Evolutionary conservation across 2,888 invertebrate species (phyloP).

Genomic region (Phania funesta): DNA sequence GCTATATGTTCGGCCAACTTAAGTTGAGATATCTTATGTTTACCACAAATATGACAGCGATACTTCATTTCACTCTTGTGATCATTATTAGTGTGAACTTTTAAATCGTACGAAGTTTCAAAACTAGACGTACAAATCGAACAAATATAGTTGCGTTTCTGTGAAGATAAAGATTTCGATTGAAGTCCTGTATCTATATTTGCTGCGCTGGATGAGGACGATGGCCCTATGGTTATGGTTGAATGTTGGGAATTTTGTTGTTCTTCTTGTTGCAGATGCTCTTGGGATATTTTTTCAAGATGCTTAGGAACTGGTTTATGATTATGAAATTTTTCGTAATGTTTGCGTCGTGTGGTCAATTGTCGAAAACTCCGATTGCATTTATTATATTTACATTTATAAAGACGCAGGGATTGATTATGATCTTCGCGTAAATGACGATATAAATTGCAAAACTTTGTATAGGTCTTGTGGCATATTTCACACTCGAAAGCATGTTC

Average conservation of each 20-base stretch:
- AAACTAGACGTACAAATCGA: slow-evolving; percentile 44
- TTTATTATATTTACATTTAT: slow-evolving; percentile 58
- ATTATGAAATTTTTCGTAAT: slow-evolving; percentile 62
- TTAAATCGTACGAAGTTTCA: slow-evolving; percentile 61
- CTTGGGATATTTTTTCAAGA: slow-evolving; percentile 41
- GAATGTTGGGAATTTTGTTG: slow-evolving; percentile 46
- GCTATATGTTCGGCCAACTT: slow-evolving; percentile 65
- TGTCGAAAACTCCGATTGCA: slow-evolving; percentile 65
- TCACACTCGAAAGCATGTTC: slow-evolving; percentile 62
- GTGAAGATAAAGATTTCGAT: neutral
- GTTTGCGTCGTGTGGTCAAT: slow-evolving; percentile 57
- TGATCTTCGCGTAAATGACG: slow-evolving; percentile 65
- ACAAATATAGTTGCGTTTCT: slow-evolving; percentile 56
- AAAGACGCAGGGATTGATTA: slow-evolving; percentile 53
- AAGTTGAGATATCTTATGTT: slow-evolving; percentile 60
- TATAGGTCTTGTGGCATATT: slow-evolving; percentile 62
- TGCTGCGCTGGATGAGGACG: slow-evolving; percentile 17
- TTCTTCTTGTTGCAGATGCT: slow-evolving; percentile 50
- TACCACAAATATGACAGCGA: slow-evolving; percentile 62
- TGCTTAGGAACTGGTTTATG: slow-evolving; percentile 25
- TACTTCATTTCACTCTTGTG: slow-evolving; percentile 59
- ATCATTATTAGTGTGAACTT: slow-evolving; percentile 54
- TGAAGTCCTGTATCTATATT: neutral
- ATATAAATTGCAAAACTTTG: slow-evolving; percentile 62
- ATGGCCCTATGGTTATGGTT: neutral